Evolutionary conservation across 2,888 invertebrate genomes (phyloP).

Genomic region (Spicauda simplicius): DNA sequence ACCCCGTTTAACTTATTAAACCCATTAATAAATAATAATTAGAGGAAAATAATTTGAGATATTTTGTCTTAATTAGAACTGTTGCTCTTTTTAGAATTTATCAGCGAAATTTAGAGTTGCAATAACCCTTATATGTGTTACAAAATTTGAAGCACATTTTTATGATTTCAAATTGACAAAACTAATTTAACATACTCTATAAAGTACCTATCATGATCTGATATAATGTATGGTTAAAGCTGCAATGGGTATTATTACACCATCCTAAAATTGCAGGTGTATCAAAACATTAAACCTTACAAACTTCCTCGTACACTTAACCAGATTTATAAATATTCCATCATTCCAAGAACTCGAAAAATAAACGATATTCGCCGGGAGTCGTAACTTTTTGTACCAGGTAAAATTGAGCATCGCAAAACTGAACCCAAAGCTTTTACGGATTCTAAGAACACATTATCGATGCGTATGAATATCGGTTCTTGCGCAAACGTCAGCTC

Average conservation of each 20-base stretch:
- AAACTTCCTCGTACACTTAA: background rate
- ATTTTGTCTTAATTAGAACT: too few species aligned
- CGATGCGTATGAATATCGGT: background rate
- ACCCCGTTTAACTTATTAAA: constrained; percentile 13
- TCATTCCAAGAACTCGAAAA: background rate
- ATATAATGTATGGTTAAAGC: too few species aligned
- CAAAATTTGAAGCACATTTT: too few species aligned
- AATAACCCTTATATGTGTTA: too few species aligned
- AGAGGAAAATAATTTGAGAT: background rate
- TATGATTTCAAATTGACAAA: too few species aligned
- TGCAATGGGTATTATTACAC: too few species aligned
- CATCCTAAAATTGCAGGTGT: background rate
- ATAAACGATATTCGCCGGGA: background rate
- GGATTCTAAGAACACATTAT: constrained; percentile 13
- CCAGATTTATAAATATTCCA: background rate
- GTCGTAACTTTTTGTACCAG: background rate
- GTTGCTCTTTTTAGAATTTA: too few species aligned
- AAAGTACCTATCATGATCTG: too few species aligned
- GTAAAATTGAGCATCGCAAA: background rate
- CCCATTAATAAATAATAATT: constrained; percentile 16
- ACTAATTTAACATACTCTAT: too few species aligned
- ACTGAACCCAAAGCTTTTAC: background rate
- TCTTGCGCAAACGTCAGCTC: constrained; percentile 17
- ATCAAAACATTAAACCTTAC: background rate
- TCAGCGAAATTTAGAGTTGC: too few species aligned